These are phyloP conservation scores for Channa maculata DNA, from an alignment of 2,113 vertebrate genomes.

Conservation along the genomic window DNA sequence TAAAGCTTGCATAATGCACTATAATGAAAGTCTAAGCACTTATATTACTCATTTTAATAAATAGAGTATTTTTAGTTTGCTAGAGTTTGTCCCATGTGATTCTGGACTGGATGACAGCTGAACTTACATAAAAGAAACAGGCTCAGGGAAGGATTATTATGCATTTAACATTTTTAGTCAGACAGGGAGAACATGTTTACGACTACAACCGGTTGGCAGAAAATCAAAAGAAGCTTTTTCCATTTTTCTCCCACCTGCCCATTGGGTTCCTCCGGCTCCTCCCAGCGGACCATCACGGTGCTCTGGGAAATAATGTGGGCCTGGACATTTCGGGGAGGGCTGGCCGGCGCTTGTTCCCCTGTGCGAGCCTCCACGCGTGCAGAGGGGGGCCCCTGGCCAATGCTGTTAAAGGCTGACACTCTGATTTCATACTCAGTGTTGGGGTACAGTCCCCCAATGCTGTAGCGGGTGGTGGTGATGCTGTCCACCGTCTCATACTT, in stretches of 20 bases:
- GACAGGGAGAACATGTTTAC: too few relatives aligned
- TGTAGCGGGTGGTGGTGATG: conserved; percentile 98
- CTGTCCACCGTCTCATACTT: conserved; percentile 96
- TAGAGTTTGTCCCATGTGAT: too few relatives aligned
- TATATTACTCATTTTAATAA: too few relatives aligned
- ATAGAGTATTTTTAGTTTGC: too few relatives aligned
- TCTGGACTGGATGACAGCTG: too few relatives aligned
- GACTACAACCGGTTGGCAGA: too few relatives aligned
- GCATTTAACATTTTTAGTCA: conserved; percentile 35
- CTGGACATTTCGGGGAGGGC: conserved; percentile 93
- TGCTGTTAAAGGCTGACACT: conserved; percentile 96
- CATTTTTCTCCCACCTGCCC: conserved; percentile 86
- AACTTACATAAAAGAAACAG: too few relatives aligned
- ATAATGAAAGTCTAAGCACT: too few relatives aligned
- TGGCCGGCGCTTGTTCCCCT: conserved; percentile 95
- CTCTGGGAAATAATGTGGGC: conserved; percentile 93
- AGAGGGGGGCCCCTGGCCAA: conserved; percentile 94
- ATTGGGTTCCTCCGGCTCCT: conserved; percentile 97
- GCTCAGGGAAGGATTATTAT: conserved; percentile 5
- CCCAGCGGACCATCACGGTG: conserved; percentile 98
- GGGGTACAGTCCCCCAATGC: conserved; percentile 96
- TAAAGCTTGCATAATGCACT: too few relatives aligned
- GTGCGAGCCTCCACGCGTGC: conserved; percentile 93
- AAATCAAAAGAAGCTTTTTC: not conserved
- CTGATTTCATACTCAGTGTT: conserved; percentile 98